Percentiles rank a stretch among this genome's conserved stretches.
Conservation (phyloP, 2,113 vertebrate species). For the Tachysurus fulvidraco region DNA sequence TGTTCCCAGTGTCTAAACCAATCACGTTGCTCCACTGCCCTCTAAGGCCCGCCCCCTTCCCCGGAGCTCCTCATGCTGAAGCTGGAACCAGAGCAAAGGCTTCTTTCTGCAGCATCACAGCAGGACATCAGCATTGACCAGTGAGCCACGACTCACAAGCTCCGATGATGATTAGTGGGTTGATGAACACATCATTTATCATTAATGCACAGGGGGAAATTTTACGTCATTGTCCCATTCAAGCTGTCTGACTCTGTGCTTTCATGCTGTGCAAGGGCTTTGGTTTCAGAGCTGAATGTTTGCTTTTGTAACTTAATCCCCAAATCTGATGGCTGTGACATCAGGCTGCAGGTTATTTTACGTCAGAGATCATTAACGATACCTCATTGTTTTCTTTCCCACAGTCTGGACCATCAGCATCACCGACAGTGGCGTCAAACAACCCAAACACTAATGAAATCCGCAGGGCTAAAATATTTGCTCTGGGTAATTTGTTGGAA, state of each 20-base stretch:
- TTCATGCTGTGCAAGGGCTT: neutral
- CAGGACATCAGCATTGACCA: neutral
- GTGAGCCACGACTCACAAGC: neutral
- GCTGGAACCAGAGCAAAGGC: constrained; percentile 41
- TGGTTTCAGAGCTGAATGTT: constrained; percentile 12
- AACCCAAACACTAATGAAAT: neutral
- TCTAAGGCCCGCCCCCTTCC: constrained; percentile 43
- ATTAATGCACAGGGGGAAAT: neutral
- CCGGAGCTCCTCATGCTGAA: constrained; percentile 63
- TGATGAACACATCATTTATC: constrained; percentile 24
- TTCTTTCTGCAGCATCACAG: constrained; percentile 46
- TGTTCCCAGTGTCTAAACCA: constrained; percentile 66
- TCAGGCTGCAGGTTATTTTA: neutral
- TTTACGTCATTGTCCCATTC: constrained; percentile 1
- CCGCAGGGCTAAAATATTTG: neutral
- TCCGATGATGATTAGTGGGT: constrained; percentile 10
- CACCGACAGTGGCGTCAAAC: neutral
- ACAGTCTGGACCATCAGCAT: neutral
- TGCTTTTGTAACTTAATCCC: constrained; percentile 33
- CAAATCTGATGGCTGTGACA: neutral
- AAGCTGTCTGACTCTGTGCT: neutral
- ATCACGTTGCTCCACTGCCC: constrained; percentile 52
- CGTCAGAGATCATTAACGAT: neutral
- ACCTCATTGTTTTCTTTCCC: constrained; percentile 19
- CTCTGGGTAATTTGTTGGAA: constrained; percentile 5